These are phyloP conservation scores for Oenanthe oenanthe DNA, from an alignment of 2,113 vertebrate genomes.

Conservation along the genomic window DNA sequence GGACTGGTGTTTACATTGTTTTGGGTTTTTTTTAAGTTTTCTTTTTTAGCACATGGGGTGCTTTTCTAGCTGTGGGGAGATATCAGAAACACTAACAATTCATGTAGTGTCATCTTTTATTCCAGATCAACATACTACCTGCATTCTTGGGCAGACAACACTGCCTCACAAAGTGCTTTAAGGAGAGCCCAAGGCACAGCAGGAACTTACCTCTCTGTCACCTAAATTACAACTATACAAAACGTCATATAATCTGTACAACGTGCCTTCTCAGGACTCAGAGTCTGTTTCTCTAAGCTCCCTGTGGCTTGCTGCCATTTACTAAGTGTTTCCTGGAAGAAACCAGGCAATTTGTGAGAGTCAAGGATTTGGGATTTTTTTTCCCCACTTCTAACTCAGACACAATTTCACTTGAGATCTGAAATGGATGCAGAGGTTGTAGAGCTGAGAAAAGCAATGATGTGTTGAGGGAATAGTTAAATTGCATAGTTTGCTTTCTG, in stretches of 20 bases:
- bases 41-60: not conserved
- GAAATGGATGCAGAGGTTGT: not conserved
- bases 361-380: not conserved
- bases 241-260: slow-evolving; percentile 3
- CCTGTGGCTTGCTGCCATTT: slow-evolving; percentile 9
- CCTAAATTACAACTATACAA: not conserved
- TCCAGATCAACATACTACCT: not conserved
- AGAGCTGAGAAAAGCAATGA: not conserved
- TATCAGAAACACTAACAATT: not conserved
- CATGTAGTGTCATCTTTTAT: not conserved
- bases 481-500: not conserved
- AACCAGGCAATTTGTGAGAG: not conserved
- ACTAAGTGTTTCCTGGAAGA: not conserved
- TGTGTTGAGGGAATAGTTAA: not conserved
- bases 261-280: not conserved
- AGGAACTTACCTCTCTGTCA: slow-evolving; percentile 6
- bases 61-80: not conserved
- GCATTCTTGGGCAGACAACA: not conserved
- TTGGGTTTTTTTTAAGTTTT: not conserved
- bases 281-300: not conserved
- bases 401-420: not conserved
- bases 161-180: not conserved
- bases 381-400: not conserved
- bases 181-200: slow-evolving; percentile 8
- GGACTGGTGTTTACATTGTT: no score